These are phyloP conservation scores for Antitype chi DNA, from an alignment of 2,888 invertebrate species.

Conservation along the genomic window DNA sequence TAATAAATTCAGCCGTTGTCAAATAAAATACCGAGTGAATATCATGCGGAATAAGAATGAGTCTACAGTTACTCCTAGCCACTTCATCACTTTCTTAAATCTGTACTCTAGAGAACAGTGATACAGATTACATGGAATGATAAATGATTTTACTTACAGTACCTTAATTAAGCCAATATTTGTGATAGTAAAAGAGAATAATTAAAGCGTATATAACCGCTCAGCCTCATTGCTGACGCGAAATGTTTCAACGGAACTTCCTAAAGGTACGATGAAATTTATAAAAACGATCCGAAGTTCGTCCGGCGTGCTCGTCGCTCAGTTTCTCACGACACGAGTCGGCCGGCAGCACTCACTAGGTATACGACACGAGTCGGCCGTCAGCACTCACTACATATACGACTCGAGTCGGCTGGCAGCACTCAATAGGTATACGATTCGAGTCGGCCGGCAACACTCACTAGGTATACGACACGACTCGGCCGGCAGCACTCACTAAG, in stretches of 20 bases:
- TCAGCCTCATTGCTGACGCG: conserved; percentile 69
- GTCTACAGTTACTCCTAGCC: conserved; percentile 74
- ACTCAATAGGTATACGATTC: conserved; percentile 19
- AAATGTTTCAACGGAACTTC: conserved; percentile 57
- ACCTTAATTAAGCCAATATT: conserved; percentile 78
- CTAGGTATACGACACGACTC: no score
- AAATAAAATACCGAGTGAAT: conserved; percentile 73
- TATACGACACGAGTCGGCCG: neutral
- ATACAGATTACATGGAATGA: conserved; percentile 80
- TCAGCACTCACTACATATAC: conserved; percentile 20
- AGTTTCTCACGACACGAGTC: neutral
- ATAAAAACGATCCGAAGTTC: conserved; percentile 33
- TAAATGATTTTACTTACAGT: conserved; percentile 77
- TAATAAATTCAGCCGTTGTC: conserved; percentile 83
- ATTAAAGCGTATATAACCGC: conserved; percentile 79
- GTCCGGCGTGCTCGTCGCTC: conserved; percentile 22
- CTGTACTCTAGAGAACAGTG: conserved; percentile 63
- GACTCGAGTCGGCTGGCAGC: neutral
- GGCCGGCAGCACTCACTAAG: conserved; percentile 21
- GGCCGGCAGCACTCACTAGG: conserved; percentile 21
- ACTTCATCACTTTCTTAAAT: conserved; percentile 66
- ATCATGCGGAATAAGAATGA: conserved; percentile 69
- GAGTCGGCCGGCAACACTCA: neutral
- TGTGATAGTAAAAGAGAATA: conserved; percentile 75
- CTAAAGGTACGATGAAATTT: conserved; percentile 50